Evolutionary conservation across 2,888 invertebrate genomes (phyloP).

Genomic region (Baccha elongata): DNA sequence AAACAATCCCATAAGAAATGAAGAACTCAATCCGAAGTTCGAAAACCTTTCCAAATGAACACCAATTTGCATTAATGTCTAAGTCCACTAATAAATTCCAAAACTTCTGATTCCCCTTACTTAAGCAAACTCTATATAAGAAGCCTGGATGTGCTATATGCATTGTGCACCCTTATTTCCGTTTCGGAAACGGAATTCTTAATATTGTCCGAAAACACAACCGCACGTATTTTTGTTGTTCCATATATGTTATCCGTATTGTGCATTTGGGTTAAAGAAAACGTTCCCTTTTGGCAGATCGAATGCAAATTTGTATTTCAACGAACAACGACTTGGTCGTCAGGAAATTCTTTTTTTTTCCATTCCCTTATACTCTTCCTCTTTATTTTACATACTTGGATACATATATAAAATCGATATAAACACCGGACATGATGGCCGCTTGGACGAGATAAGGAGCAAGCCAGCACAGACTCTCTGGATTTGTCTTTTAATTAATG

Average conservation of each 20-base stretch:
- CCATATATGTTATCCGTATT: background rate
- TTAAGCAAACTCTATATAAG: conserved; percentile 31
- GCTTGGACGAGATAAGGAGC: conserved; percentile 47
- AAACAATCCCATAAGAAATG: background rate
- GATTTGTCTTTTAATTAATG: conserved; percentile 71
- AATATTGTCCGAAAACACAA: conserved; percentile 54
- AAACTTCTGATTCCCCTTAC: conserved; percentile 47
- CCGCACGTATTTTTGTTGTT: conserved; percentile 28
- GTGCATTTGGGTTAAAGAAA: conserved; percentile 11
- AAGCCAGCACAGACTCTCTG: conserved; percentile 19
- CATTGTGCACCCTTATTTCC: conserved; percentile 3
- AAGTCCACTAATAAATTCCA: conserved; percentile 44
- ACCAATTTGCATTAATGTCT: conserved; percentile 36
- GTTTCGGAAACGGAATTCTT: conserved; percentile 43
- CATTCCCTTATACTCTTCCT: background rate
- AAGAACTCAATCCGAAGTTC: background rate
- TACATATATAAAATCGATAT: conserved; percentile 10
- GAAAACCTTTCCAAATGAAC: background rate
- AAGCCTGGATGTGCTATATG: background rate
- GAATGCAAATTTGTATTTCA: conserved; percentile 55
- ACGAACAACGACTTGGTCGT: conserved; percentile 29
- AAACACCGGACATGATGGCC: conserved; percentile 14
- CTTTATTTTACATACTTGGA: background rate
- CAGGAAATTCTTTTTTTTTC: conserved; percentile 18
- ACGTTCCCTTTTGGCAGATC: conserved; percentile 26